A percentile compares a stretch with the other conserved stretches of the same genome.
These are phyloP conservation scores for Luscinia megarhynchos DNA, from an alignment of 2,797 vertebrate genomes.

Conservation along the genomic window DNA sequence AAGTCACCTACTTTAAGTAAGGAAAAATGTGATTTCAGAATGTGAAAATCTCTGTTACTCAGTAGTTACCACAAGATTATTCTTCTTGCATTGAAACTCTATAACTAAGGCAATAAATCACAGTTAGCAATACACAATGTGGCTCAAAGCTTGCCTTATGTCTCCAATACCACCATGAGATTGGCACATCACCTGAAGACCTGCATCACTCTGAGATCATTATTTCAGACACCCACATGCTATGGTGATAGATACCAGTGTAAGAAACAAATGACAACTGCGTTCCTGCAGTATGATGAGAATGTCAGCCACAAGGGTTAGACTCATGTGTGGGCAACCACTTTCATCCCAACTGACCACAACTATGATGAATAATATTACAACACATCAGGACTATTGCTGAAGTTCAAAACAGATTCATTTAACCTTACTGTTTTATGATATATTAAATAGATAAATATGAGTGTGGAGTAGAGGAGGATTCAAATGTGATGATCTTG, in stretches of 20 bases:
- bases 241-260: not conserved
- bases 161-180: slow-evolving; percentile 39
- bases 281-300: slow-evolving; percentile 44
- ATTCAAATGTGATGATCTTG: not conserved
- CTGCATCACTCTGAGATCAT: slow-evolving; percentile 57
- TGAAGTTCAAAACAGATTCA: slow-evolving; percentile 11
- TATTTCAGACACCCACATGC: slow-evolving; percentile 37
- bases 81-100: not conserved
- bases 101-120: not conserved
- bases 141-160: not conserved
- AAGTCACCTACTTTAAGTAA: not conserved
- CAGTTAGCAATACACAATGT: not conserved
- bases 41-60: not conserved
- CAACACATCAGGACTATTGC: not conserved
- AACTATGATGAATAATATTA: slow-evolving; percentile 14
- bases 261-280: slow-evolving; percentile 31
- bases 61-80: not conserved
- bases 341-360: slow-evolving; percentile 2
- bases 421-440: not conserved
- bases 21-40: not conserved
- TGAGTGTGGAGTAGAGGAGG: not conserved
- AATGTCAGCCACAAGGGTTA: slow-evolving; percentile 15
- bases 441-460: not conserved
- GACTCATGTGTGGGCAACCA: slow-evolving; percentile 44
- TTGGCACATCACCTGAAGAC: slow-evolving; percentile 24